Evolutionary conservation across 2,797 vertebrate genomes (phyloP), one percentile per base, ranked within the genome.

Genomic region (Fratercula arctica): DNA sequence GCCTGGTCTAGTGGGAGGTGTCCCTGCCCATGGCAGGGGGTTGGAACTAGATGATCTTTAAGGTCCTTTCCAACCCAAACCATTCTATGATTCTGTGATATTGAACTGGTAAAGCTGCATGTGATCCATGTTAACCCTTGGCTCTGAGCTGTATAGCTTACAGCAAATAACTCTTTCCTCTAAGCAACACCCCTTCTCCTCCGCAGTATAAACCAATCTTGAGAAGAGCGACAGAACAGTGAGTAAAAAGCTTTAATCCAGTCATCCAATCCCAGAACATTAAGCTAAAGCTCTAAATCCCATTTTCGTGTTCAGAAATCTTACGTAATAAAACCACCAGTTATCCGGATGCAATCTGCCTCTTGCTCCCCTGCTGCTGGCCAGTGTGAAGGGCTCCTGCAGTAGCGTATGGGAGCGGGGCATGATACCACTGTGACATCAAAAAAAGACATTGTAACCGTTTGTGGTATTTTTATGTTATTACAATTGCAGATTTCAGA

Each of bases 241-340:
- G 61, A 87, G 24, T 57, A 64, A 91, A 95, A 80, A 41, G 48
- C 54, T 51, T 61, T 89, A 83, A 92, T 92, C 68, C 72, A 69
- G 68, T 74, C 64, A 57, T 63, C 70, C 90, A 95, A 15, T 28
- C 67, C 35, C 56, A 63, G 33, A 79, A 76, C 35, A 3, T 73
- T 66, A 28, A 79, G 51, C 21, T 79, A 81, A 93, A 86, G n/a
- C 80, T 64, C 39, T 25, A 72, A 96, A 91, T 95, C 61, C 66
- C 37, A 41, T 95, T 96, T 92, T 64, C 53, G 28, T 91, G 46
- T 72, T 89, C 48, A 28, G 73, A 73, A 68, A 41, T n/a, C 33
- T 69, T 92, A 16, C 31, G 10, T 77, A 45, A 76, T 68, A 54
- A 92, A 90, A 0, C 4, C 63, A 35, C 10, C 18, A 37, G n/a